Percentiles rank a stretch among this genome's conserved stretches.
phyloP scores from a whole-genome alignment of 2,797 vertebrate genomes.

The Nothura maculosa region DNA sequence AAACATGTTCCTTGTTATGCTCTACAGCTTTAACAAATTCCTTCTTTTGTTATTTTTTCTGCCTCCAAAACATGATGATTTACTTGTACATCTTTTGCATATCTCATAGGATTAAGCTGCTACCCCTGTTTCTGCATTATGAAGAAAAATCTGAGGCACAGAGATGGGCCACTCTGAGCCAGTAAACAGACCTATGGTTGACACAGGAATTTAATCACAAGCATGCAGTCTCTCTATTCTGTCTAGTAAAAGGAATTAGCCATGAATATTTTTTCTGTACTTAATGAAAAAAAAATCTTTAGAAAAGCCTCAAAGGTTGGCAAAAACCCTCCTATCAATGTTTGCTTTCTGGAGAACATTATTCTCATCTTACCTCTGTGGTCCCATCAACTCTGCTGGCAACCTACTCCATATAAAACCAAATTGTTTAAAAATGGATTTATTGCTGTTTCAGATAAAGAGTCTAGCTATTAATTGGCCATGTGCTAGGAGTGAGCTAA shows the following conservation, averaged over 20 bases:
- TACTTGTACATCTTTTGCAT: not conserved
- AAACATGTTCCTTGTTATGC: not conserved
- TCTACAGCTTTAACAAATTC: not conserved
- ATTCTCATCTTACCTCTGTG: not conserved
- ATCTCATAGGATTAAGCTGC: not conserved
- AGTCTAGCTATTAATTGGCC: not conserved
- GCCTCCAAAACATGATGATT: not conserved
- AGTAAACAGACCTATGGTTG: not conserved
- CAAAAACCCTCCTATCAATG: fast-evolving
- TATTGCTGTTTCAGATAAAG: not conserved
- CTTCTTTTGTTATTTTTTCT: not conserved
- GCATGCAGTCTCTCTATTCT: not conserved
- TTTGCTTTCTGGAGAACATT: not conserved
- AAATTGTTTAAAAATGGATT: not conserved
- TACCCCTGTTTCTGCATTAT: not conserved
- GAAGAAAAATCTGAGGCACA: not conserved
- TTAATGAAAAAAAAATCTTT: fast-evolving
- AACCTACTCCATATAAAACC: not conserved
- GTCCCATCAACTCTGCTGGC: not conserved
- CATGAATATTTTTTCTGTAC: not conserved
- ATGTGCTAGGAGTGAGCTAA: not conserved
- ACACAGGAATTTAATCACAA: not conserved
- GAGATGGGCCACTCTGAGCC: not conserved
- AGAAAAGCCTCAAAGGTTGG: not conserved
- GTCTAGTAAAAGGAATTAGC: not conserved